Evolutionary conservation across 2,888 invertebrate species (phyloP).

Genomic region (Epiperipatus broadwayi): DNA sequence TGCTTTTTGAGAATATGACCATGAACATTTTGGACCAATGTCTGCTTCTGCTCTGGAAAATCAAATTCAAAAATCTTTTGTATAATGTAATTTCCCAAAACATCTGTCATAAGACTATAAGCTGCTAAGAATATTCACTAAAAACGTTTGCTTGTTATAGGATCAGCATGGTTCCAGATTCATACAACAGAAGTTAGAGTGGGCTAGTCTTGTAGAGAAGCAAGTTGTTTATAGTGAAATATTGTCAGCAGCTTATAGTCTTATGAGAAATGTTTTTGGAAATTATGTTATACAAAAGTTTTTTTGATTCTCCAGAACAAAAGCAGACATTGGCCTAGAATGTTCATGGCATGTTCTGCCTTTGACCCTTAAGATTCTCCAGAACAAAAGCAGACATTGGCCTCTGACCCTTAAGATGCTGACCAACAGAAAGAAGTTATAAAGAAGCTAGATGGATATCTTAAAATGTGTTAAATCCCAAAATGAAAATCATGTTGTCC

Average conservation of each 20-base stretch:
- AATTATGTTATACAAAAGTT: conserved; percentile 98
- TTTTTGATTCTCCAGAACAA: conserved; percentile 93
- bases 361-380: conserved; percentile 91
- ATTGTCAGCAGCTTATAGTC: conserved; percentile 72
- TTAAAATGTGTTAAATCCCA: conserved; percentile 99
- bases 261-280: conserved; percentile 99
- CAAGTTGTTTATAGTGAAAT: conserved; percentile 97
- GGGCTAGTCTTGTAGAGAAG: conserved; percentile 85
- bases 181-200: conserved; percentile 96
- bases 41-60: too few species aligned
- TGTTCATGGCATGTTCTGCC: conserved; percentile 70
- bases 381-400: too few species aligned
- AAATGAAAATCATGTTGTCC: conserved; percentile 98
- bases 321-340: conserved; percentile 83
- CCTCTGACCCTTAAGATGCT: background rate
- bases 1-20: too few species aligned
- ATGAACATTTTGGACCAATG: too few species aligned
- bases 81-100: too few species aligned
- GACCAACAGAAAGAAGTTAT: conserved; percentile 61
- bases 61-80: too few species aligned
- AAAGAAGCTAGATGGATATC: conserved; percentile 87
- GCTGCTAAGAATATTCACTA: too few species aligned
- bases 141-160: too few species aligned
- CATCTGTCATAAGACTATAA: too few species aligned
- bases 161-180: conserved; percentile 47